Base-by-base conservation (phyloP, 2,113 vertebrate species). In the Nannospalax galili region DNA sequence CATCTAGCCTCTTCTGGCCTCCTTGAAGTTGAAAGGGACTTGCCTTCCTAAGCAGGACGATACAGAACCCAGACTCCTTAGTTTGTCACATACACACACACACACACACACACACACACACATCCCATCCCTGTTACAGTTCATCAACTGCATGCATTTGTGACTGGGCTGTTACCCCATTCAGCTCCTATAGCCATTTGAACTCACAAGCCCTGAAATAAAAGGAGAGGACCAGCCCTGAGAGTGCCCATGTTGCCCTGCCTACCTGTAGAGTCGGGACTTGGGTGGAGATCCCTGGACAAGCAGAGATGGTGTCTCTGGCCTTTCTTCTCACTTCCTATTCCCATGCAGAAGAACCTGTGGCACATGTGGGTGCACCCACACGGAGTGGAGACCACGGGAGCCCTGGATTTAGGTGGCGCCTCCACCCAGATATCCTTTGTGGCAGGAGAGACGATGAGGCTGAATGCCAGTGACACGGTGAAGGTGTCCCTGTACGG, bases 371-470 rank as follows among this genome's bases (percentile, higher is more conserved):
- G 99, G 98, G 88, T 98, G 37, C 99, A 62, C 79, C 99, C 99
- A 1, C 96, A 98, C 0, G 98, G 99, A 77, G 98, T 97, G 28
- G 95, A 98, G 72, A 99, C 99, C 0, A 95, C 97, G 0, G 99
- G 99, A 4, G 99, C 99, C 15, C 97, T 99, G 98, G 99, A 99
- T 90, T 98, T 99, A 7, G 99, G 99, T 22, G 99, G 99, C 7
- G 99, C 99, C 56, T 99, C 99, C 37, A 99, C 99, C 65, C 99
- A 99, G 97, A 99, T 99, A 56, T 99, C 99, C 64, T 99, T 99
- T 81, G 97, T 97, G 0, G 96, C 98, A 0, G 96, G 95, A 77
- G 91, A 96, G 81, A 97, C 98, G 22, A 75, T 88, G 35, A 84
- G 95, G 9, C 90, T 94, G 10, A 96, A 78, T 0, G 96, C 96